Evolutionary conservation across 2,888 invertebrate genomes (phyloP).

Genomic region (Clostera curtula): DNA sequence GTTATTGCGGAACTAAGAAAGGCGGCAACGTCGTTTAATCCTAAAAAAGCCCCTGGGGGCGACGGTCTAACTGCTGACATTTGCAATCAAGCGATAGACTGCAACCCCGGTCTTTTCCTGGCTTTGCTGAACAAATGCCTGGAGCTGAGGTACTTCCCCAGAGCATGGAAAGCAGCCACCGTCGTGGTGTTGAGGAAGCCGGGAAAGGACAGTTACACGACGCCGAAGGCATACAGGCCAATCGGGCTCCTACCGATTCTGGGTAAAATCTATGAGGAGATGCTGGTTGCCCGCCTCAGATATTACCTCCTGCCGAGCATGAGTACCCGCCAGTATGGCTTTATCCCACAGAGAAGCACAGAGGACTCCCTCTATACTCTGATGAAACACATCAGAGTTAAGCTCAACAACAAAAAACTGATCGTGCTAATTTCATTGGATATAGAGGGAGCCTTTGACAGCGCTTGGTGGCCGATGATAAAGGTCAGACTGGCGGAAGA

Average conservation of each 20-base stretch:
- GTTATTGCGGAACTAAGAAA: slow-evolving; percentile 1
- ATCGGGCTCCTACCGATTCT: slow-evolving; percentile 1
- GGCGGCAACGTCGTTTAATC: slow-evolving; percentile 1
- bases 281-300: too few relatives aligned
- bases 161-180: not conserved
- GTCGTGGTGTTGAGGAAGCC: slow-evolving; percentile 1
- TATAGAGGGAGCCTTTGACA: not conserved
- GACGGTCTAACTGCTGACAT: slow-evolving; percentile 6
- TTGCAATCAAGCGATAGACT: not conserved
- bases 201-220: slow-evolving; percentile 4
- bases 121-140: not conserved
- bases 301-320: not conserved
- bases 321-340: slow-evolving; percentile 3
- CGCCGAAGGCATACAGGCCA: slow-evolving; percentile 2
- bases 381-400: not conserved
- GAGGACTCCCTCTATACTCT: not conserved
- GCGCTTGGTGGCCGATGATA: slow-evolving; percentile 1
- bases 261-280: not conserved
- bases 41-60: slow-evolving; percentile 5
- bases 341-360: slow-evolving; percentile 3
- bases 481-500: slow-evolving; percentile 3
- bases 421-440: not conserved
- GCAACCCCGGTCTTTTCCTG: not conserved
- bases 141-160: not conserved
- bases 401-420: not conserved